phyloP scores from a whole-genome alignment of 2,113 vertebrate genomes.

The Blennius ocellaris region DNA sequence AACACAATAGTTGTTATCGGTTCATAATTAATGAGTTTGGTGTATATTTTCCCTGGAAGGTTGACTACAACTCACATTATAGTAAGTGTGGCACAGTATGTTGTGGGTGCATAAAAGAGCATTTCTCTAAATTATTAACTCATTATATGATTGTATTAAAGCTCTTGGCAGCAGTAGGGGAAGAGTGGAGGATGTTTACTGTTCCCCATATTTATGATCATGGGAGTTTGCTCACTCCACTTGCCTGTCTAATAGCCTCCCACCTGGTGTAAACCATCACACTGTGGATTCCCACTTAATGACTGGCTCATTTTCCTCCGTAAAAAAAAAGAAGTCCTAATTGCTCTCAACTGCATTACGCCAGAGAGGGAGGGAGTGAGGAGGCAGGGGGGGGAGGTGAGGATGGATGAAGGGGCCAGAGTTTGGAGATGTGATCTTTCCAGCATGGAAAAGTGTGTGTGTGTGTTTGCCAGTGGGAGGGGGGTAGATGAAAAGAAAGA shows the following conservation, averaged over 20 bases:
- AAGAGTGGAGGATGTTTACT: conserved; percentile 62
- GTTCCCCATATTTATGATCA: conserved; percentile 60
- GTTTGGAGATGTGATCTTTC: conserved; percentile 45
- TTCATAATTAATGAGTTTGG: conserved; percentile 3
- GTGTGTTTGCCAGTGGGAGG: conserved; percentile 45
- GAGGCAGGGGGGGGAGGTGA: conserved; percentile 5
- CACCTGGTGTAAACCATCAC: conserved; percentile 65
- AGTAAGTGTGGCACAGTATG: neutral
- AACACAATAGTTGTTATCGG: neutral
- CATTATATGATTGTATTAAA: conserved; percentile 48
- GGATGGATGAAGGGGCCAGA: conserved; percentile 28
- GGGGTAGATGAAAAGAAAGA: neutral
- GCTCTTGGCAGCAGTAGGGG: conserved; percentile 30
- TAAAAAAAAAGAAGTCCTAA: conserved; percentile 64
- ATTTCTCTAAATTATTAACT: conserved; percentile 60
- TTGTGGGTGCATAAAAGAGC: conserved; percentile 26
- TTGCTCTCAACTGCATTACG: conserved; percentile 65
- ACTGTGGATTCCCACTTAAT: conserved; percentile 65
- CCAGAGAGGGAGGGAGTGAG: conserved; percentile 34
- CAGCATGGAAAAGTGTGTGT: conserved; percentile 34
- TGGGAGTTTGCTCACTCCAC: conserved; percentile 66
- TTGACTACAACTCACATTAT: neutral
- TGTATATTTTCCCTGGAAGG: neutral
- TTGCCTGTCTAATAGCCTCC: conserved; percentile 64
- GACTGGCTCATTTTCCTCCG: conserved; percentile 59